Base-by-base conservation (phyloP, 2,113 vertebrate species). In the Numenius arquata region DNA sequence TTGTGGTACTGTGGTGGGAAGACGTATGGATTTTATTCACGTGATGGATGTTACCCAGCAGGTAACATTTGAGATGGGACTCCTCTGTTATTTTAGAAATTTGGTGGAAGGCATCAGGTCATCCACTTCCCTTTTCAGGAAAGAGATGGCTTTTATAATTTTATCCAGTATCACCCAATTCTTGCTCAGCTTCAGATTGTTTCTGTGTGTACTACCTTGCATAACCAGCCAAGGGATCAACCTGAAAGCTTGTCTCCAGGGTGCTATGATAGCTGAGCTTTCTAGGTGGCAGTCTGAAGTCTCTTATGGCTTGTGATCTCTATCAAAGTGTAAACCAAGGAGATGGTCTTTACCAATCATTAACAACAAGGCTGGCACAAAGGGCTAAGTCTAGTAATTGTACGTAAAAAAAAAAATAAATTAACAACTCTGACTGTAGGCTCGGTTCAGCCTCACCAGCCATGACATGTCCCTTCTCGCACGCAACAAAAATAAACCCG, bases 291-390 rank as follows among this genome's bases (percentile, higher is more conserved):
- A 84, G 26, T 73, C 94, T 96, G 93, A 96, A 80, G 87, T 95
- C 85, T 96, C 73, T 94, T 81, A 26, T 61, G 91, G 74, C 92
- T 89, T 59, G 89, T 45, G 25, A 85, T 96, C 96, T 95, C 95
- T 95, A 96, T 98, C 97, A 98, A 98, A 98, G 74, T 97, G 53
- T 97, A 98, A 98, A 89, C 97, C 88, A 93, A 93, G 76, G 87
- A 81, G 88, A 96, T 97, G 70, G 63, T 75, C 79, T 93, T 95
- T 65, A 93, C 90, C 96, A 98, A 98, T 98, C 96, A 97, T 98
- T 98, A 98, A 98, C 96, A 93, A 74, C 93, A 93, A 62, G 88
- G 91, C 97, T 97, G 96, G 90, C 97, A 96, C 68, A 95, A 96
- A 92, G 92, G 89, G 90, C 95, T 91, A 87, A 96, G 97, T 97